These are phyloP conservation scores for Carassius carassius DNA, from an alignment of 2,113 vertebrate species.

Conservation along the genomic window DNA sequence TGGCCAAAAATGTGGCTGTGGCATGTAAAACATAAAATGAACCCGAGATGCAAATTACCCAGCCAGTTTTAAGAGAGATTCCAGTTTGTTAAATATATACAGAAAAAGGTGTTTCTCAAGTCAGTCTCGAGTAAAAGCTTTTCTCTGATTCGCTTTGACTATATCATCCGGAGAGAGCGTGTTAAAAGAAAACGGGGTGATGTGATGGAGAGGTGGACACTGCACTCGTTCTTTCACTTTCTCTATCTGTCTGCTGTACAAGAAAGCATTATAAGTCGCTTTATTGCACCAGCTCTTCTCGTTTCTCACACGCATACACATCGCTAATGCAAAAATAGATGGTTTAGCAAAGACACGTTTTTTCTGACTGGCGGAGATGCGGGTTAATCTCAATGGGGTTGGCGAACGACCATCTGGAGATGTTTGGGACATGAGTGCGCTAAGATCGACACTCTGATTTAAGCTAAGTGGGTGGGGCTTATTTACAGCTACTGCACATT, in stretches of 20 bases:
- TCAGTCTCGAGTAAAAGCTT: constrained; percentile 83
- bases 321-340: constrained; percentile 87
- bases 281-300: constrained; percentile 37
- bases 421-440: constrained; percentile 74
- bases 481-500: constrained; percentile 13
- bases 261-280: constrained; percentile 72
- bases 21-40: neutral
- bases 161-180: constrained; percentile 95
- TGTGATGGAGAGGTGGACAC: constrained; percentile 69
- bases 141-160: constrained; percentile 88
- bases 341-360: constrained; percentile 79
- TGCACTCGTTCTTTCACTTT: constrained; percentile 70
- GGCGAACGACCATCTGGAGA: constrained; percentile 54
- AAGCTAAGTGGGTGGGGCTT: constrained; percentile 54
- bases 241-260: constrained; percentile 77
- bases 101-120: neutral
- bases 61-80: neutral
- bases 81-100: neutral
- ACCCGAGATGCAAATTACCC: neutral
- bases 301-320: constrained; percentile 75
- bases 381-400: constrained; percentile 6
- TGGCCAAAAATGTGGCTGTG: neutral
- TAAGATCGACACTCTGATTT: constrained; percentile 78
- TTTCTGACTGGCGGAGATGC: constrained; percentile 51
- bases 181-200: constrained; percentile 88